phyloP scores from a whole-genome alignment of 2,888 invertebrate genomes.

The Phengaris arion region DNA sequence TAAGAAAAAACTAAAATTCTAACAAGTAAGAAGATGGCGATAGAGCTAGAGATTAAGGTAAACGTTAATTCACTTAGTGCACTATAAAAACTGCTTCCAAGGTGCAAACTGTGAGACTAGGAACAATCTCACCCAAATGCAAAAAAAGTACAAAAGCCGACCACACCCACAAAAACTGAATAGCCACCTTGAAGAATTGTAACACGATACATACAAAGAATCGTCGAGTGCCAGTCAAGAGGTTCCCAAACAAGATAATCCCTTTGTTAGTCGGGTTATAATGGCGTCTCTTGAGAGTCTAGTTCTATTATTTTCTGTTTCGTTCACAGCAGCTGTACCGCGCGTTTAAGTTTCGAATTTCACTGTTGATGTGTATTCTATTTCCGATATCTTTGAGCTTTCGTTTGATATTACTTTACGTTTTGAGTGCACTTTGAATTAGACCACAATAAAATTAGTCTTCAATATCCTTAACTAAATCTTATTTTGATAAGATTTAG shows the following conservation, averaged over 20 bases:
- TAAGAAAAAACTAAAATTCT: neutral
- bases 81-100: constrained; percentile 33
- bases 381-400: constrained; percentile 47
- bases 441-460: neutral
- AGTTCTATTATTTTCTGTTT: constrained; percentile 72
- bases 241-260: constrained; percentile 78
- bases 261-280: constrained; percentile 72
- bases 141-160: constrained; percentile 36
- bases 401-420: constrained; percentile 23
- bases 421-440: neutral
- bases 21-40: neutral
- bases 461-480: neutral
- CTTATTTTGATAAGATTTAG: too few relatives aligned
- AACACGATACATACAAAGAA: constrained; percentile 69
- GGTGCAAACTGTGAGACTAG: constrained; percentile 40
- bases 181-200: constrained; percentile 63
- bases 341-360: constrained; percentile 71
- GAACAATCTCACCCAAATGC: constrained; percentile 33
- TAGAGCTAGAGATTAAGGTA: neutral
- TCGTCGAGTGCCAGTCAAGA: constrained; percentile 72
- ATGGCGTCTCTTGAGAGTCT: constrained; percentile 65
- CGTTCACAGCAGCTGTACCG: constrained; percentile 67
- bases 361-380: constrained; percentile 62
- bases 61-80: constrained; percentile 32
- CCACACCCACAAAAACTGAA: constrained; percentile 56